phyloP scores from a whole-genome alignment of 2,888 invertebrate species.

The Drosophila phalerata region DNA sequence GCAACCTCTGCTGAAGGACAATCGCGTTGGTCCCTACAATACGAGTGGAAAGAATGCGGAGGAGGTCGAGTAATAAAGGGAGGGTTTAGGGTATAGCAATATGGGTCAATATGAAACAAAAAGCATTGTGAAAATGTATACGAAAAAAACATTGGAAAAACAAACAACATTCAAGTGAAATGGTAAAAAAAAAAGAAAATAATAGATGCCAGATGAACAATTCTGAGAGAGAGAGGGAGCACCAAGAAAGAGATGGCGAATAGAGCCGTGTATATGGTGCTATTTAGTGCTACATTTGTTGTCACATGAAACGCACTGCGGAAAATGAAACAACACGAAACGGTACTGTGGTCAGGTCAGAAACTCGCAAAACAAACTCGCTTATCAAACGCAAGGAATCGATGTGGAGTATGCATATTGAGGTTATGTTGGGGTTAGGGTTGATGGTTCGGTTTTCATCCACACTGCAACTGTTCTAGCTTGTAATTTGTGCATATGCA shows the following conservation, averaged over 20 bases:
- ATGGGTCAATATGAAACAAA: slow-evolving; percentile 76
- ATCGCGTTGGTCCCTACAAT: slow-evolving; percentile 32
- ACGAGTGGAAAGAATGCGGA: background rate
- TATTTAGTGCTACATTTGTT: slow-evolving; percentile 65
- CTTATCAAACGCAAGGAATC: slow-evolving; percentile 40
- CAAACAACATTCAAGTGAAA: slow-evolving; percentile 31
- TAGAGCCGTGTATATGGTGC: slow-evolving; percentile 18
- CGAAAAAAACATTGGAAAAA: slow-evolving; percentile 28
- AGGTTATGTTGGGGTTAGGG: background rate
- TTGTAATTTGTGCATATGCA: slow-evolving; percentile 53
- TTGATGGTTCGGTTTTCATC: background rate
- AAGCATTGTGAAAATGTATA: slow-evolving; percentile 54
- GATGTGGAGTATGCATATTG: background rate
- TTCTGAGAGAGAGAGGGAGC: slow-evolving; percentile 11
- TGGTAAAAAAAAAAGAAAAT: slow-evolving; percentile 17
- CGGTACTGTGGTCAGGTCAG: slow-evolving; percentile 30
- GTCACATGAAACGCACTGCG: slow-evolving; percentile 62
- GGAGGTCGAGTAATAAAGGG: background rate
- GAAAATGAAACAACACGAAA: slow-evolving; percentile 26
- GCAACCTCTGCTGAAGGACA: slow-evolving; percentile 68
- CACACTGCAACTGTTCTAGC: slow-evolving; percentile 21
- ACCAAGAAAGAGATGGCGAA: background rate
- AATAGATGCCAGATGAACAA: slow-evolving; percentile 17
- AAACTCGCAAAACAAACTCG: slow-evolving; percentile 32
- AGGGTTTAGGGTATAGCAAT: slow-evolving; percentile 24